Base-by-base conservation (phyloP, 2,888 invertebrate species). In the Dusona sp. region DNA sequence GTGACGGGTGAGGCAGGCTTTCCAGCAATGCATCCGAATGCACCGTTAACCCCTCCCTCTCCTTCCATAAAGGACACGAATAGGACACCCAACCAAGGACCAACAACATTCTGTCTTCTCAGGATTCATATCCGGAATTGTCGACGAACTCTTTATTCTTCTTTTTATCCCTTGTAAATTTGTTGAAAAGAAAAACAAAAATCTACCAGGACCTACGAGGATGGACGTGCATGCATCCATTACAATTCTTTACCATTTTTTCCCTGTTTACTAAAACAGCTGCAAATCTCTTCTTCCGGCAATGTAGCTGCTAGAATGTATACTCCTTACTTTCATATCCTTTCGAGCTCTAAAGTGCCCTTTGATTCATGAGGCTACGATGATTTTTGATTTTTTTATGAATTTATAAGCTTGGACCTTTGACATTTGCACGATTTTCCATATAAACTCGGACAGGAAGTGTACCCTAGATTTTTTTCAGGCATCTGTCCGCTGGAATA, bases 1-100 rank as follows among this genome's bases (percentile, higher is more conserved):
- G 25, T 82, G 85, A 85, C 85, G 85, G 79, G 78, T 42, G 79
- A 82, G 74, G 78, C 85, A 78, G 61, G 85, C 79, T 85, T 82
- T 48, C 61, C 82, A 79, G 74, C 82, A 70, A 85, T 85, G 85
- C 85, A 82, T 82, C 82, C 74, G 70, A 68, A 85, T 74, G 73
- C 74, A 29, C 74, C 68, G 65, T 61, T 29, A 61, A 2, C 61
- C 61, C 29, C 61, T 61, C 7, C 29, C 29, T 22, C 61, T 29
- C 36, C 57, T 29, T 16, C 78, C 78, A 78, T 73, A 73, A 81
- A 77, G 75, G 79, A 79, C 75, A 54, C 68, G 38, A 36, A 54
- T 48, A 78, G 33, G 25, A 75, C 42, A 67, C 65, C 54, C 51
- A 61, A 67, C 42, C 45, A 42, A 75, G 61, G 54, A 74, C 74